These are phyloP conservation scores for Amaurobius ferox DNA, from an alignment of 2,888 invertebrate species.

Conservation along the genomic window DNA sequence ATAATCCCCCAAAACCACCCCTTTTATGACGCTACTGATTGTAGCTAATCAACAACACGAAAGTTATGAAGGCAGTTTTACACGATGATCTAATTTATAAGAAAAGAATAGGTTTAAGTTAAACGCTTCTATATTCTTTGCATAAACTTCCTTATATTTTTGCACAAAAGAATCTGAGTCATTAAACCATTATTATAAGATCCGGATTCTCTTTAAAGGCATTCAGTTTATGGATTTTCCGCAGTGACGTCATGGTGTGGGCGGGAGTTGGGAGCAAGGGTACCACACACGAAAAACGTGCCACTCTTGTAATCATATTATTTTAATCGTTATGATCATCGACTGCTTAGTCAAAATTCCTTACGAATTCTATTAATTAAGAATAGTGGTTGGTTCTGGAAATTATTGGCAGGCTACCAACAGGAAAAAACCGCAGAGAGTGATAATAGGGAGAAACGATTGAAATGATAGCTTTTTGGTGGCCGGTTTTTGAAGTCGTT, in stretches of 20 bases:
- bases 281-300: conserved; percentile 66
- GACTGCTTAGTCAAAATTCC: conserved; percentile 28
- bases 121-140: too few relatives aligned
- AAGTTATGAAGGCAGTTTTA: too few relatives aligned
- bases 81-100: too few relatives aligned
- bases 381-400: conserved; percentile 28
- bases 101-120: too few relatives aligned
- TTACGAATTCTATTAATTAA: conserved; percentile 60
- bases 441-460: neutral
- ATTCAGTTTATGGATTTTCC: conserved; percentile 42
- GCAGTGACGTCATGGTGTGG: conserved; percentile 61
- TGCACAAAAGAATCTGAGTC: conserved; percentile 2
- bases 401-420: conserved; percentile 59
- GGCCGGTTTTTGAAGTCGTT: neutral
- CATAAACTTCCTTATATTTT: neutral
- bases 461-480: neutral
- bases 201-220: conserved; percentile 53
- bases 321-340: conserved; percentile 65
- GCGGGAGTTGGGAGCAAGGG: conserved; percentile 43
- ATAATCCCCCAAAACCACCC: too few relatives aligned
- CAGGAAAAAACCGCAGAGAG: conserved; percentile 18
- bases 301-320: conserved; percentile 55
- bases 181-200: conserved; percentile 28
- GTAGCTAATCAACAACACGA: too few relatives aligned
- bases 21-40: too few relatives aligned